These are phyloP conservation scores for Chaetogeoica ovagalla DNA, from an alignment of 2,888 invertebrate genomes.

Conservation along the genomic window DNA sequence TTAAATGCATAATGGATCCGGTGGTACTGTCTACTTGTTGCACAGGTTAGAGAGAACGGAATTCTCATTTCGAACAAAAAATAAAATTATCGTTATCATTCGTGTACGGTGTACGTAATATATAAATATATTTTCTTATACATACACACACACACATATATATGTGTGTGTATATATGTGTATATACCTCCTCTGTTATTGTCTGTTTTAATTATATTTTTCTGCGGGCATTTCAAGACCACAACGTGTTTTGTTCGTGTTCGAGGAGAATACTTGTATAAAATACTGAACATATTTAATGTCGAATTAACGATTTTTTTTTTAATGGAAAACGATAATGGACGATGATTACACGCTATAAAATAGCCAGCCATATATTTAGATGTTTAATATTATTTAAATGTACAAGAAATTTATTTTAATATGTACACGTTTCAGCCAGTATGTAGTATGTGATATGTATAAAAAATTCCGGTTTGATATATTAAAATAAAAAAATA, in stretches of 20 bases:
- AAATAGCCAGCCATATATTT: not conserved
- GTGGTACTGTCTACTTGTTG: conserved; percentile 19
- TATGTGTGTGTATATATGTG: too few species aligned
- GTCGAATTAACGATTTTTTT: conserved; percentile 13
- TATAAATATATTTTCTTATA: not conserved
- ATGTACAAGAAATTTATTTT: not conserved
- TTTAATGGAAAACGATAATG: conserved; percentile 12
- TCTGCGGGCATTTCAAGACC: not conserved
- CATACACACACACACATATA: not conserved
- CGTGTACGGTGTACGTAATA: not conserved
- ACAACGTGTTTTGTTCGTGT: not conserved
- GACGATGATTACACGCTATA: not conserved
- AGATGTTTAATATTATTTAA: conserved; percentile 31
- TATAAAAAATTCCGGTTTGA: too few species aligned
- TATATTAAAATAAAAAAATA: too few species aligned
- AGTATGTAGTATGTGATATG: too few species aligned
- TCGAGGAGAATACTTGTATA: not conserved
- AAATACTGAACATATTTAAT: not conserved
- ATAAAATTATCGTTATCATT: conserved; percentile 29
- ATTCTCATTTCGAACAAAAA: conserved; percentile 11
- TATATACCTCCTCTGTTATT: not conserved
- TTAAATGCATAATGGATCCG: conserved; percentile 41
- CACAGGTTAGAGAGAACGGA: not conserved
- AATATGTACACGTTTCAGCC: too few species aligned
- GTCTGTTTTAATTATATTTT: conserved; percentile 31